Conservation (phyloP, 2,888 invertebrate genomes). For the Halictus quadricinctus region DNA sequence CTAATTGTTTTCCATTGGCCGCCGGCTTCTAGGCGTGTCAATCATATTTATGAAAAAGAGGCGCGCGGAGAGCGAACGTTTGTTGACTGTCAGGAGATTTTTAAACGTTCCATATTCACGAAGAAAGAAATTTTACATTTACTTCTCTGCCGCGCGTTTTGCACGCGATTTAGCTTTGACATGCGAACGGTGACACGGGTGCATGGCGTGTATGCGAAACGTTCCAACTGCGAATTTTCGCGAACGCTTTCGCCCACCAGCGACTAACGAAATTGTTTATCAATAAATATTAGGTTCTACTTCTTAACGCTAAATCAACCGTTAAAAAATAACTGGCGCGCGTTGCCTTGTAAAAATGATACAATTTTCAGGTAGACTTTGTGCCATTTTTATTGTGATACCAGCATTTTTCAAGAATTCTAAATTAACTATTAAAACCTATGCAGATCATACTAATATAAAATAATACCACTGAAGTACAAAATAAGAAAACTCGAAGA, state of each 20-base stretch:
- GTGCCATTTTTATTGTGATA: too few species aligned
- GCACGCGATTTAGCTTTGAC: slow-evolving; percentile 57
- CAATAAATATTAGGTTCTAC: background rate
- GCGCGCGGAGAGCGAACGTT: background rate
- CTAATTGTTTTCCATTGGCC: slow-evolving; percentile 1
- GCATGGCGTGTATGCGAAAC: background rate
- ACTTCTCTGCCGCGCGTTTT: slow-evolving; percentile 53
- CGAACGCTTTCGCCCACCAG: background rate
- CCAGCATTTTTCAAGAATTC: too few species aligned
- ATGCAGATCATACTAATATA: too few species aligned
- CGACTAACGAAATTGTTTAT: background rate
- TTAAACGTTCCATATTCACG: slow-evolving; percentile 62
- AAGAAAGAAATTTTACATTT: slow-evolving; percentile 64
- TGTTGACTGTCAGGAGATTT: slow-evolving; percentile 48
- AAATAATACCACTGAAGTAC: too few species aligned
- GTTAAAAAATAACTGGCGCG: too few species aligned
- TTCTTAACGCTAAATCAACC: background rate
- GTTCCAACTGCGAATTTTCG: background rate
- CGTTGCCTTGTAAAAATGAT: too few species aligned
- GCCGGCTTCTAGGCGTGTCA: background rate
- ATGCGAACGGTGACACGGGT: slow-evolving; percentile 7
- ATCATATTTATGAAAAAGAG: slow-evolving; percentile 10
- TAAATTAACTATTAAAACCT: too few species aligned
- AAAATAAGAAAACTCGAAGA: too few species aligned
- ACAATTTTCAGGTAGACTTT: too few species aligned